Evolutionary conservation across 1,140 invertebrate genomes (phyloP).

Genomic region (Charaxes varanes): DNA sequence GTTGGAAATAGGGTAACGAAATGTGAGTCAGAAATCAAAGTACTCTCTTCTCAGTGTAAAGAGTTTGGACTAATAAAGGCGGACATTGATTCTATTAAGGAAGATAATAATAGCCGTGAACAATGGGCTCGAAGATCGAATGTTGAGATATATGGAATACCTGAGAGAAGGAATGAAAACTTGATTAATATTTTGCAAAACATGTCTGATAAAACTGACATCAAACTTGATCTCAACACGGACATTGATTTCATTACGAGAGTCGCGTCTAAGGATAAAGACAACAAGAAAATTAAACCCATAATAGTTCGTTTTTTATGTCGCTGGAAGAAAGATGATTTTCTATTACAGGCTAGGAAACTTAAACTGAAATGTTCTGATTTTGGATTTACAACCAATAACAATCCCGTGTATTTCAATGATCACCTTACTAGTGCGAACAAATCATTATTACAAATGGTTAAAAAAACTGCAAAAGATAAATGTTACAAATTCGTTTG

Average conservation of each 20-base stretch:
- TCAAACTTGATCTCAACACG: background rate
- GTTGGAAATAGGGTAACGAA: background rate
- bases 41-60: background rate
- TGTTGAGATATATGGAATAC: conserved; percentile 6
- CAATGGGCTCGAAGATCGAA: conserved; percentile 5
- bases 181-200: background rate
- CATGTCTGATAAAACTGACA: background rate
- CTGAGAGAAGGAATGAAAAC: conserved; percentile 5
- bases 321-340: conserved; percentile 7
- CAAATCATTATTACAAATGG: background rate
- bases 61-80: background rate
- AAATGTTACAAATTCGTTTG: conserved; percentile 1
- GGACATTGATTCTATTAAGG: background rate
- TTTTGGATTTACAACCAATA: background rate
- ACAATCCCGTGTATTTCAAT: background rate
- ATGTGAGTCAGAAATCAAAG: background rate
- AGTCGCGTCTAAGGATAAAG: conserved; percentile 1
- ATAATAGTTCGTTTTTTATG: conserved; percentile 4
- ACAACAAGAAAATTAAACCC: conserved; percentile 2
- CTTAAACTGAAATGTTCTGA: background rate
- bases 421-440: no score
- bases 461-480: background rate
- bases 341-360: background rate
- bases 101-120: conserved; percentile 3
- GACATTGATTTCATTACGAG: conserved; percentile 2